These are phyloP conservation scores for Gambusia affinis DNA, from an alignment of 2,113 vertebrate species.

Conservation along the genomic window DNA sequence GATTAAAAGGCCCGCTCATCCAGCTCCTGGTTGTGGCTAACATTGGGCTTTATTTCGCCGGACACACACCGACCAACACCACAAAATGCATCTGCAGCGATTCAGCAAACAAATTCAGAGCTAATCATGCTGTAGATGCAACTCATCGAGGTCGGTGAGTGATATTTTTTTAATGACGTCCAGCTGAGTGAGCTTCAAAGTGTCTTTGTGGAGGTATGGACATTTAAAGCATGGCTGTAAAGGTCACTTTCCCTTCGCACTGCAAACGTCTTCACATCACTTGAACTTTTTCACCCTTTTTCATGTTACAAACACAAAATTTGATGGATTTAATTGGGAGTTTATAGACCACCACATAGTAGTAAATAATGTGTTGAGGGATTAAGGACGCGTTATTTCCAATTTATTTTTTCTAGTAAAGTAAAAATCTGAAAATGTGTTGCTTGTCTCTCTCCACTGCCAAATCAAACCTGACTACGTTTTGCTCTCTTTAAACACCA, in stretches of 20 bases:
- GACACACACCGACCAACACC: conserved; percentile 31
- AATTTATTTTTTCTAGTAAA: not conserved
- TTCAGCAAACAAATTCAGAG: conserved; percentile 15
- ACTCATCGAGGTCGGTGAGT: conserved; percentile 33
- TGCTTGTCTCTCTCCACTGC: not conserved
- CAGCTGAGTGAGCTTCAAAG: conserved; percentile 23
- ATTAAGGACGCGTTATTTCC: no score
- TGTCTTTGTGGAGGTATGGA: conserved; percentile 28
- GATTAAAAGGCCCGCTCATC: conserved; percentile 74
- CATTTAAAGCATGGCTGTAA: conserved; percentile 48
- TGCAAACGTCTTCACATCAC: not conserved
- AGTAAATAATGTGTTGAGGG: not conserved
- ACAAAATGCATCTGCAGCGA: conserved; percentile 34
- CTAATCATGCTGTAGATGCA: conserved; percentile 16
- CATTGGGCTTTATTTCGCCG: conserved; percentile 61
- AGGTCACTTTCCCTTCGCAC: conserved; percentile 54
- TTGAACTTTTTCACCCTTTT: not conserved
- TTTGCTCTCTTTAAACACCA: no score
- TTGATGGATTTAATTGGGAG: not conserved
- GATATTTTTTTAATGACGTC: conserved; percentile 15
- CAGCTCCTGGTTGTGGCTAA: conserved; percentile 74
- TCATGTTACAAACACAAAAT: no score
- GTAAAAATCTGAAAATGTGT: not conserved
- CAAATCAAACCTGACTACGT: no score
- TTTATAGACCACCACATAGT: not conserved